Evolutionary conservation across 2,113 vertebrate species (phyloP).

Genomic region (Oenanthe melanoleuca): DNA sequence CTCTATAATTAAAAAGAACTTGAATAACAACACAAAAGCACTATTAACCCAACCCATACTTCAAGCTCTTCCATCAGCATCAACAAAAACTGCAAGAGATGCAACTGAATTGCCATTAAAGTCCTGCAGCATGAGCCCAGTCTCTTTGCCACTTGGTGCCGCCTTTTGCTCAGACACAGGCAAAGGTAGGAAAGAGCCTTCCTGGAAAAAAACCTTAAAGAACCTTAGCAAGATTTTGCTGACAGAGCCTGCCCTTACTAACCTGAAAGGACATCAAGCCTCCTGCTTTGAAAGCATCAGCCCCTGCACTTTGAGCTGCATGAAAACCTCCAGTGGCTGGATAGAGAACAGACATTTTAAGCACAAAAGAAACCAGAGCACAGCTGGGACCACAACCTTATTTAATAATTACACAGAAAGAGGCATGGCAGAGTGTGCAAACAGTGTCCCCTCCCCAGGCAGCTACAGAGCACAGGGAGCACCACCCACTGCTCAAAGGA

Average conservation of each 20-base stretch:
- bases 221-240: conserved; percentile 1
- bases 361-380: not conserved
- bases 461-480: not conserved
- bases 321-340: not conserved
- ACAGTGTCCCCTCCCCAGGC: not conserved
- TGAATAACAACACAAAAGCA: not conserved
- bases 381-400: not conserved
- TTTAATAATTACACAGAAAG: not conserved
- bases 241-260: not conserved
- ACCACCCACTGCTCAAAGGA: not conserved
- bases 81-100: not conserved
- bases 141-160: not conserved
- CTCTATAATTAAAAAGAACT: not conserved
- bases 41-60: not conserved
- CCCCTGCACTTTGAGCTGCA: not conserved
- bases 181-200: not conserved
- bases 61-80: not conserved
- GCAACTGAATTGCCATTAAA: not conserved
- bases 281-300: not conserved
- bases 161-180: not conserved
- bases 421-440: not conserved
- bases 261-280: not conserved
- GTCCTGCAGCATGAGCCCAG: not conserved
- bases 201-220: not conserved
- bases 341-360: not conserved